These are phyloP conservation scores for Shargacucullia verbasci DNA, from an alignment of 2,888 invertebrate species.

Conservation along the genomic window DNA sequence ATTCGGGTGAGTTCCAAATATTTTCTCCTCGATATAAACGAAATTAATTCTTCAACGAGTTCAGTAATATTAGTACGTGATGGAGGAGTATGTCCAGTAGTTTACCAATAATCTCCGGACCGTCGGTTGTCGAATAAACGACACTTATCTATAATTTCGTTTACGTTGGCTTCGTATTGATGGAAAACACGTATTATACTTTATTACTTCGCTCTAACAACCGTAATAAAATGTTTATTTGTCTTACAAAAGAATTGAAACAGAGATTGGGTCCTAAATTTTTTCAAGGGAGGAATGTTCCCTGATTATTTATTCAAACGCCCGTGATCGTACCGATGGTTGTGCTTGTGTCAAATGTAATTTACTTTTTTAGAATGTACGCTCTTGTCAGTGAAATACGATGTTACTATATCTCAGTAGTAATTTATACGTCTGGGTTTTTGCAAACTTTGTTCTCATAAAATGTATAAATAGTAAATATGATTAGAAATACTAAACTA, in stretches of 20 bases:
- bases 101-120: slow-evolving; percentile 26
- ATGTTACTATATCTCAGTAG: too few species aligned
- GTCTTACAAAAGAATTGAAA: slow-evolving; percentile 40
- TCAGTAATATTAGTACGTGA: slow-evolving; percentile 17
- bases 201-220: slow-evolving; percentile 29
- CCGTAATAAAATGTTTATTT: slow-evolving; percentile 46
- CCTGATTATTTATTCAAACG: slow-evolving; percentile 32
- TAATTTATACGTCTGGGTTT: too few species aligned
- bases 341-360: slow-evolving; percentile 7
- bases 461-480: too few species aligned
- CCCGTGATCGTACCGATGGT: slow-evolving; percentile 6
- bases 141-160: slow-evolving; percentile 34
- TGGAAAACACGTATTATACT: slow-evolving; percentile 15
- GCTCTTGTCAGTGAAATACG: not conserved
- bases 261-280: slow-evolving; percentile 36
- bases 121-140: slow-evolving; percentile 38
- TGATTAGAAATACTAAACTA: too few species aligned
- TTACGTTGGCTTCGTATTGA: slow-evolving; percentile 17
- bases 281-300: slow-evolving; percentile 8
- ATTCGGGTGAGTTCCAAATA: slow-evolving; percentile 9
- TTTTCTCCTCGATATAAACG: slow-evolving; percentile 9
- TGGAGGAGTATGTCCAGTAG: slow-evolving; percentile 17
- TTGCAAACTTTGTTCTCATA: too few species aligned
- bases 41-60: slow-evolving; percentile 19
- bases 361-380: slow-evolving; percentile 1